Evolutionary conservation across 1,140 invertebrate genomes (phyloP).

Genomic region (Diorhabda carinulata): DNA sequence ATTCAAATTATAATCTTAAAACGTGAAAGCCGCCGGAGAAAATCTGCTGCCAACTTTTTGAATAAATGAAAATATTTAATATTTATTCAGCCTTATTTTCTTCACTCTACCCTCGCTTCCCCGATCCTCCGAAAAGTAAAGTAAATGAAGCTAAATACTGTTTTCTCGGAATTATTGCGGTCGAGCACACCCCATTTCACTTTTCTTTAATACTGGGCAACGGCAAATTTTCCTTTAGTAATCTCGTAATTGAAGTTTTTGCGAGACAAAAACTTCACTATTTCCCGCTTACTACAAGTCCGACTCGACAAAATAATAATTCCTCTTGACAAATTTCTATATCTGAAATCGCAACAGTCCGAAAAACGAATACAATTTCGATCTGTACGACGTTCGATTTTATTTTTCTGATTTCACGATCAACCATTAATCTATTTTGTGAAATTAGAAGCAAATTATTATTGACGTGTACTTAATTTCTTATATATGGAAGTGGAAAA

Average conservation of each 20-base stretch:
- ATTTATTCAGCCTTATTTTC: constrained; percentile 2
- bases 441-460: too few species aligned
- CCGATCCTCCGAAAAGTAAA: background rate
- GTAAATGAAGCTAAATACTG: constrained; percentile 1
- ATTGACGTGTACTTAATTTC: too few species aligned
- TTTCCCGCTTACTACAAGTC: too few species aligned
- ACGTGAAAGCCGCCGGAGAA: background rate
- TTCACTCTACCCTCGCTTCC: background rate
- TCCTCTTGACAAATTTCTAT: too few species aligned
- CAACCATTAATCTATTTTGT: too few species aligned
- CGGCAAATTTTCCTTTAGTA: background rate
- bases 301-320: too few species aligned
- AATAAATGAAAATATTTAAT: constrained; percentile 3
- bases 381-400: too few species aligned
- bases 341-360: too few species aligned
- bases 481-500: too few species aligned
- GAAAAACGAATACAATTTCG: too few species aligned
- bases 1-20: background rate
- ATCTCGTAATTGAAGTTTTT: constrained; percentile 3
- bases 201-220: background rate
- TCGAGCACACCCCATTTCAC: background rate
- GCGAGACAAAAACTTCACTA: too few species aligned
- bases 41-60: background rate
- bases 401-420: too few species aligned
- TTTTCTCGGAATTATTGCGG: background rate